Conservation (phyloP, 1,140 invertebrate species). For the Drosophila chauvacae region DNA sequence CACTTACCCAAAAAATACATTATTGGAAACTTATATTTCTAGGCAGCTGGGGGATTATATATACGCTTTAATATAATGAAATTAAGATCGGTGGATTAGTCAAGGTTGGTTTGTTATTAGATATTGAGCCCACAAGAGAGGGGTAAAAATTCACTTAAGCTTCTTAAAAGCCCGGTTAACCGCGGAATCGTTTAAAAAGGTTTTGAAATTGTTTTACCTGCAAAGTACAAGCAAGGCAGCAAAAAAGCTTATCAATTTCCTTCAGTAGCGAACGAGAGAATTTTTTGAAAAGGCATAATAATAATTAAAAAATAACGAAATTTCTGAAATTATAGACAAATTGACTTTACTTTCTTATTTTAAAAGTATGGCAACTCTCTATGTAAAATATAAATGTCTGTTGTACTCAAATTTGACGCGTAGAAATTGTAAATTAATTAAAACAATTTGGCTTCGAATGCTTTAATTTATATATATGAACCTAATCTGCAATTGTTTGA, state of each 20-base stretch:
- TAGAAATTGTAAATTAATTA: neutral
- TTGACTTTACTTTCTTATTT: neutral
- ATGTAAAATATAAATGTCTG: neutral
- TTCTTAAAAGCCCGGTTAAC: too few relatives aligned
- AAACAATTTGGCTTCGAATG: neutral
- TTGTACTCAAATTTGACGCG: too few relatives aligned
- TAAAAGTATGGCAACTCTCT: neutral
- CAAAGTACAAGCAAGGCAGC: too few relatives aligned
- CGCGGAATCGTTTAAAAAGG: neutral
- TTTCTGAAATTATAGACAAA: neutral
- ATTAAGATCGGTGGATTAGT: conserved; percentile 7
- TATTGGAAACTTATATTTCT: neutral
- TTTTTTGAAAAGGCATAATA: too few relatives aligned
- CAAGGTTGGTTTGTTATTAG: neutral
- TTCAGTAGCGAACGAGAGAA: too few relatives aligned
- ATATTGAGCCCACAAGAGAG: too few relatives aligned
- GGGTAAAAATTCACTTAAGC: neutral
- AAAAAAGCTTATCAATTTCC: too few relatives aligned
- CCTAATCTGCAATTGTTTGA: neutral
- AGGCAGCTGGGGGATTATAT: neutral
- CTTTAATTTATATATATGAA: neutral
- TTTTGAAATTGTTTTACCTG: too few relatives aligned
- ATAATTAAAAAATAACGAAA: neutral
- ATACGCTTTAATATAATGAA: neutral
- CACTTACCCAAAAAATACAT: neutral